Base-by-base conservation (phyloP, 2,113 vertebrate species). In the Apaloderma vittatum region DNA sequence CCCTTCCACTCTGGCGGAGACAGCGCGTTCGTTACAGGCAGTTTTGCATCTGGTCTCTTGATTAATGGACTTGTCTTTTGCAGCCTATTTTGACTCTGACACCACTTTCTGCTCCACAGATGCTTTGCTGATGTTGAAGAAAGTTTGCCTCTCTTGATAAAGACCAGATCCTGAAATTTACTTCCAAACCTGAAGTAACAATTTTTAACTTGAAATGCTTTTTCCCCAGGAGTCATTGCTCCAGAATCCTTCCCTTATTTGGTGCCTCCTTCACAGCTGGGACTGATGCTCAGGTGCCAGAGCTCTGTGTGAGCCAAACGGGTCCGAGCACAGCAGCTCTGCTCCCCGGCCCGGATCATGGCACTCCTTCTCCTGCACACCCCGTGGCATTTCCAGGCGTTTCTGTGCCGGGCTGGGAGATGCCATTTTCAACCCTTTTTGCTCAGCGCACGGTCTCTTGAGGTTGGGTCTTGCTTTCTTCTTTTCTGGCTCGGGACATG, bases 241-340 rank as follows among this genome's bases (percentile, higher is more conserved):
- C 97, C 96, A 97, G 97, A 98, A 98, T 98, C 97, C 96, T 98
- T 98, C 97, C 98, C 98, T 98, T 98, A 98, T 98, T 98, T 98
- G 98, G 98, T 98, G 97, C 89, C 98, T 97, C 96, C 94, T 93
- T 97, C 96, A 95, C 97, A 96, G 95, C 95, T 91, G 96, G 98
- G 97, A 70, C 94, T 76, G 66, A 83, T 55, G 73, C 67, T 77
- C 97, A 94, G 96, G 97, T 97, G 97, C 97, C 97, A 96, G 95
- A 96, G 88, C 88, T 97, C 83, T 86, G 73, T 91, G 1, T 0
- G 58, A 97, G 92, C 94, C 96, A 76, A 66, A 74, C 3, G 79
- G 94, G 78, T 90, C 46, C 11, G 10, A 36, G 65, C 0, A 0
- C 8, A 3, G 88, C 67, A 8, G 57, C 8, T 51, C 75, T 8